A percentile compares a stretch with the other conserved stretches of the same genome.
These are phyloP conservation scores for Drosophila vallismaia DNA, from an alignment of 2,888 invertebrate genomes.

Conservation along the genomic window DNA sequence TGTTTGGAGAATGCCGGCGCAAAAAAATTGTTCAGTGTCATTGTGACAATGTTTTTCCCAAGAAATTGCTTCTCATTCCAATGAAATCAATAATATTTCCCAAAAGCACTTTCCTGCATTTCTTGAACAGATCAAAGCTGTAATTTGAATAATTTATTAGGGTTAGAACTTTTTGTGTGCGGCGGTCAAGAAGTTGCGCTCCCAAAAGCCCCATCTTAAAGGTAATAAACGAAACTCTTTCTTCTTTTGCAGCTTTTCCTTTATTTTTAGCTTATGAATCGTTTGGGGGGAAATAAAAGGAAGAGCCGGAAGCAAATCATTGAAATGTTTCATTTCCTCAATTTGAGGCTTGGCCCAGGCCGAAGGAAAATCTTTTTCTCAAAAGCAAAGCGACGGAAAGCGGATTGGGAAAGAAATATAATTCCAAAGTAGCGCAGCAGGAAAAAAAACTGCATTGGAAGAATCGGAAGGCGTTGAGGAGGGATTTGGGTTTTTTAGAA, in stretches of 20 bases:
- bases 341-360: constrained; percentile 50
- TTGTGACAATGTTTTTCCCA: constrained; percentile 53
- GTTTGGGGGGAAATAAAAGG: constrained; percentile 12
- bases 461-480: neutral
- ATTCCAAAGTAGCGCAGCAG: constrained; percentile 35
- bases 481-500: neutral
- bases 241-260: neutral
- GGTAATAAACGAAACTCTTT: constrained; percentile 49
- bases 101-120: constrained; percentile 6
- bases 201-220: constrained; percentile 29
- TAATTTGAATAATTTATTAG: constrained; percentile 52
- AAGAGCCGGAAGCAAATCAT: constrained; percentile 70
- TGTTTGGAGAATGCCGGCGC: constrained; percentile 50
- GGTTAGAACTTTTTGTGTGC: constrained; percentile 23
- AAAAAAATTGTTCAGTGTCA: constrained; percentile 66
- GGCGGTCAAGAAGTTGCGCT: constrained; percentile 32
- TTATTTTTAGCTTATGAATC: constrained; percentile 28
- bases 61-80: constrained; percentile 42
- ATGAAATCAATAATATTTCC: constrained; percentile 59
- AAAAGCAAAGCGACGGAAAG: constrained; percentile 31
- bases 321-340: constrained; percentile 74
- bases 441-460: neutral
- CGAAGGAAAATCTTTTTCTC: constrained; percentile 36
- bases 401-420: constrained; percentile 33
- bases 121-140: constrained; percentile 31